Conservation (phyloP, 1,140 invertebrate species). For the Aphelinus atriplicis region DNA sequence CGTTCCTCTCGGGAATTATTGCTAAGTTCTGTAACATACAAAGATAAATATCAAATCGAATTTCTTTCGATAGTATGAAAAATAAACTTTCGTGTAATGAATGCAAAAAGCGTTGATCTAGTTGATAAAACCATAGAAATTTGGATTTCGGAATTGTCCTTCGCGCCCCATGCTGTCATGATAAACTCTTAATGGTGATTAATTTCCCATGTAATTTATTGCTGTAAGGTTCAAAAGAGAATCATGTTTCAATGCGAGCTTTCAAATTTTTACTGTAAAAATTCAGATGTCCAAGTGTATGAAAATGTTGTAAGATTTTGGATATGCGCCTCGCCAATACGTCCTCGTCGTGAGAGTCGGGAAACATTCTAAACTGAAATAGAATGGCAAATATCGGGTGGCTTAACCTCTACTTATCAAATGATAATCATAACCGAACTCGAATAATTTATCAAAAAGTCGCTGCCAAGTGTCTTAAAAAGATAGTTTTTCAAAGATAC, state of each 20-base stretch:
- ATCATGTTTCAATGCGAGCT: constrained; percentile 27
- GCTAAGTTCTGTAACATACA: constrained; percentile 20
- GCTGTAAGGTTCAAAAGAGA: constrained; percentile 63
- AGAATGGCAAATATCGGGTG: too few relatives aligned
- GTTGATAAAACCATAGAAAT: not conserved
- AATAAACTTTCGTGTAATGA: constrained; percentile 31
- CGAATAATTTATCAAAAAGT: too few relatives aligned
- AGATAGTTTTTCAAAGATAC: too few relatives aligned
- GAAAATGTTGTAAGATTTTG: too few relatives aligned
- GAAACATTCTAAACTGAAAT: too few relatives aligned
- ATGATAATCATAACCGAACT: too few relatives aligned
- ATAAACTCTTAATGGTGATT: constrained; percentile 80
- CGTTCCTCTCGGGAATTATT: constrained; percentile 16
- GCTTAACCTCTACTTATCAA: too few relatives aligned
- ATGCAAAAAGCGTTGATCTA: constrained; percentile 25
- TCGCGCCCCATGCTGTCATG: constrained; percentile 80
- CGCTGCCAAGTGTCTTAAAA: too few relatives aligned
- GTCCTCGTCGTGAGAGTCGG: too few relatives aligned
- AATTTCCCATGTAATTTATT: constrained; percentile 76
- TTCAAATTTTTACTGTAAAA: not conserved
- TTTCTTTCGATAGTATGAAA: constrained; percentile 27
- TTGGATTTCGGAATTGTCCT: constrained; percentile 81
- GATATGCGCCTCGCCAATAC: too few relatives aligned
- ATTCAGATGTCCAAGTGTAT: too few relatives aligned
- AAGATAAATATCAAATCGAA: not conserved